Evolutionary conservation across 1,140 invertebrate genomes (phyloP), one percentile per base, ranked within the genome.

Genomic region (Akabosia matsudoensis): DNA sequence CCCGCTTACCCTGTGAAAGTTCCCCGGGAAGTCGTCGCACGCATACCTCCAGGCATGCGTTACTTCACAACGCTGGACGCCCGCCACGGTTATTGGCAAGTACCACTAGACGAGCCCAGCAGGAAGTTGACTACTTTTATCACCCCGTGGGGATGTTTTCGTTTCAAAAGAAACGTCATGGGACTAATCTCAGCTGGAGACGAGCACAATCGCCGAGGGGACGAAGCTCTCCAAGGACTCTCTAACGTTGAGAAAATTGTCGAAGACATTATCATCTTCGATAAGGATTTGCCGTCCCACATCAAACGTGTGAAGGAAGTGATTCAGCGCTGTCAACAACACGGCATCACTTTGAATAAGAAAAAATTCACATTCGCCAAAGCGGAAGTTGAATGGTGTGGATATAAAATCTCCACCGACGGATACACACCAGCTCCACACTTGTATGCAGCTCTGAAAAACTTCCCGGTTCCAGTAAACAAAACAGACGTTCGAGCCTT

Each of bases 61-160:
- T 33, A 79, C 33, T 85, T 86, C 76, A 81, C 82, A 1, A 83
- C 76, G 28, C 61, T 86, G 10, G 85, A 87, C 78, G 82, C 80
- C 1, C 74, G 80, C 52, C 74, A 82, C 67, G 85, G 83, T 10
- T 86, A 84, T 70, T 86, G 84, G 84, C 82, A 85, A 74, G 79
- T 86, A 10, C 75, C 82, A 45, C 75, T 87, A 0, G 77, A 79
- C 16, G 74, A 84, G 14, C 73, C 84, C 34, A 84, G 81, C 70
- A 79, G 81, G 3, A 75, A 82, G 75, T 64, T 76, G 16, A 78
- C 81, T 33, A 83, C 83, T 0, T 84, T 84, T 51, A 64, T 81
- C 3, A 84, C 83, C 22, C 83, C 82, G 3, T 84, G 81, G 71
- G 83, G 84, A 22, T 10, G 26, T 10, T 67, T 30, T n/a, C 73